Conservation (phyloP, 2,797 vertebrate species). For the Apogon talboti region DNA sequence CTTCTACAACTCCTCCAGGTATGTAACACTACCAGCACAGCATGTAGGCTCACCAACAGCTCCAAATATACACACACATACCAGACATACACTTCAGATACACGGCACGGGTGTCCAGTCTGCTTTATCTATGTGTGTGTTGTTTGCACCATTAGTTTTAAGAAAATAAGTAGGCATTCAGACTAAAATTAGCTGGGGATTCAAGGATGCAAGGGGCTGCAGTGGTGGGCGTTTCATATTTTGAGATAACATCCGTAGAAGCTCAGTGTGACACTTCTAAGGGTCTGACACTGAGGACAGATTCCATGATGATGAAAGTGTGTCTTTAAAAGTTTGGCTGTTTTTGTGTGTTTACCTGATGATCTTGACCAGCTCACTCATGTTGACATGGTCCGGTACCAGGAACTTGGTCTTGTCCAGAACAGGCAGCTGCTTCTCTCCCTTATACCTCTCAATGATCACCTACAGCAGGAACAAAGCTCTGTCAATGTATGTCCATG, state of each 20-base stretch:
- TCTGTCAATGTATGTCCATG: no score
- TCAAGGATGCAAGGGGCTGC: no score
- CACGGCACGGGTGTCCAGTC: background rate
- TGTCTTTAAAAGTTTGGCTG: background rate
- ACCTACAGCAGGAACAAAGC: slow-evolving; percentile 81
- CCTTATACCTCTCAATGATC: slow-evolving; percentile 97
- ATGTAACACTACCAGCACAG: slow-evolving; percentile 10
- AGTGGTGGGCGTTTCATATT: no score
- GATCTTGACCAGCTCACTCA: slow-evolving; percentile 99
- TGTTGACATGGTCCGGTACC: slow-evolving; percentile 98
- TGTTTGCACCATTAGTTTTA: background rate
- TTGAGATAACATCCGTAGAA: no score
- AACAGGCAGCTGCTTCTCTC: slow-evolving; percentile 96
- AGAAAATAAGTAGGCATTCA: no score
- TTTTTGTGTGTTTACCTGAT: slow-evolving; percentile 87
- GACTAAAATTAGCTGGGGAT: no score
- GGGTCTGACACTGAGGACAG: no score
- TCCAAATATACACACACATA: slow-evolving; percentile 23
- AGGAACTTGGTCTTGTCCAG: slow-evolving; percentile 99
- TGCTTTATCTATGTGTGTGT: background rate
- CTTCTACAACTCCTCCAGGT: background rate
- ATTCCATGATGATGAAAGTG: no score
- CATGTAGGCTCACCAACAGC: background rate
- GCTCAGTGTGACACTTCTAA: no score
- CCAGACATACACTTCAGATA: background rate